A percentile compares a stretch with the other conserved stretches of the same genome.
Evolutionary conservation across 2,797 vertebrate species (phyloP).

Genomic region (Syndactyla subalaris): DNA sequence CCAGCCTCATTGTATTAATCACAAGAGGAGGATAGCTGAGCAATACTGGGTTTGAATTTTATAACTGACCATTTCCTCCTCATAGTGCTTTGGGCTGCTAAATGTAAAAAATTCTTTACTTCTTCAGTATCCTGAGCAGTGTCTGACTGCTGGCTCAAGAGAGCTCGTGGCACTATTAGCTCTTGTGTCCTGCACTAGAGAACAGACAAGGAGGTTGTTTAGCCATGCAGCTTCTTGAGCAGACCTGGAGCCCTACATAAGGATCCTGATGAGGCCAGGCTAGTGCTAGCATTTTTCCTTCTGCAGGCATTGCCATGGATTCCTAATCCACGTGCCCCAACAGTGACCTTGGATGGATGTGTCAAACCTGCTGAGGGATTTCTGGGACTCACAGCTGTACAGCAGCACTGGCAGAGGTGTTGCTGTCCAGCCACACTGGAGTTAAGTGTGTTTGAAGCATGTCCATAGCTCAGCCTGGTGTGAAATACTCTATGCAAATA

Average conservation of each 20-base stretch:
- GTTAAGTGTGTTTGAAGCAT: not conserved
- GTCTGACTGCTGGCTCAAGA: not conserved
- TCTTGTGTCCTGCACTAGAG: too few species aligned
- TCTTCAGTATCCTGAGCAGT: not conserved
- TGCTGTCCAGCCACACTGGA: not conserved
- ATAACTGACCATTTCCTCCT: not conserved
- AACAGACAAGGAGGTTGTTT: too few species aligned
- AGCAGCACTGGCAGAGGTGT: not conserved
- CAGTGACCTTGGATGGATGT: not conserved
- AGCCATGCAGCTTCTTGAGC: not conserved
- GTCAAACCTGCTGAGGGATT: not conserved
- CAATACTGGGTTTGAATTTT: not conserved
- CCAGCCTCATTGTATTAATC: not conserved
- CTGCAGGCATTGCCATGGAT: not conserved
- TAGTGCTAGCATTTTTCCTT: not conserved
- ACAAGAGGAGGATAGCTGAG: not conserved
- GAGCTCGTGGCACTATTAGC: not conserved
- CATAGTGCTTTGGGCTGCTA: not conserved
- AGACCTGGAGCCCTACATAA: rapidly evolving
- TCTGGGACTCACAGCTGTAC: not conserved
- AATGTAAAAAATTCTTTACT: not conserved
- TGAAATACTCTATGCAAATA: not conserved
- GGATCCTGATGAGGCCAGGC: not conserved
- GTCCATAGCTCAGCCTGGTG: not conserved
- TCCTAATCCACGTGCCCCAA: not conserved